Evolutionary conservation across 2,797 vertebrate genomes (phyloP).

Genomic region (Spheniscus humboldti): DNA sequence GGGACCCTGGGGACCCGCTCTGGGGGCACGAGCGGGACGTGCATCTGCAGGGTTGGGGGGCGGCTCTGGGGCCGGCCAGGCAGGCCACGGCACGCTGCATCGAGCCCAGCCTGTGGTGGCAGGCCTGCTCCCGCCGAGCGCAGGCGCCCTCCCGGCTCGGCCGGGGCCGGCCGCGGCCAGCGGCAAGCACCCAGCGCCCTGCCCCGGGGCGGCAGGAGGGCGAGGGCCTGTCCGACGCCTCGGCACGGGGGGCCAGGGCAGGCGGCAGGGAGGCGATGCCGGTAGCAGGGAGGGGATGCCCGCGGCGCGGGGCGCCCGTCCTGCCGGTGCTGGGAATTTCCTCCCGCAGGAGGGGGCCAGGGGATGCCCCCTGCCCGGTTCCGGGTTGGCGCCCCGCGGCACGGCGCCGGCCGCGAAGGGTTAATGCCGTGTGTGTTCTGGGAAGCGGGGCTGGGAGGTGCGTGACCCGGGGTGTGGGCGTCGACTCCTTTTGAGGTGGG

Average conservation of each 20-base stretch:
- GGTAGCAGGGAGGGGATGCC: neutral
- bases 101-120: neutral
- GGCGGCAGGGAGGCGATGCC: neutral
- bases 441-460: constrained; percentile 63
- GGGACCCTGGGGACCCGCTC: neutral
- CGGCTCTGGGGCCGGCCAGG: neutral
- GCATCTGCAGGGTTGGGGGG: neutral
- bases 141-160: neutral
- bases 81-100: neutral
- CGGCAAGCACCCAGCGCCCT: neutral
- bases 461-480: constrained; percentile 64
- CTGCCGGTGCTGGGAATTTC: neutral
- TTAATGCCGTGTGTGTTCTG: constrained; percentile 65
- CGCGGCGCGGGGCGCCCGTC: accelerated
- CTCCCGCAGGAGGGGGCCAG: neutral
- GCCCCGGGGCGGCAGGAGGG: neutral
- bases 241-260: neutral
- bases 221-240: neutral
- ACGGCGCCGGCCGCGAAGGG: constrained; percentile 43
- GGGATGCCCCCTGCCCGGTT: neutral
- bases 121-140: neutral
- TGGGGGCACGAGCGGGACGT: neutral
- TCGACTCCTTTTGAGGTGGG: constrained; percentile 63
- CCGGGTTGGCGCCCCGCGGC: neutral
- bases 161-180: neutral